phyloP scores from a whole-genome alignment of 1,140 invertebrate species.

The Asbolus verrucosus region DNA sequence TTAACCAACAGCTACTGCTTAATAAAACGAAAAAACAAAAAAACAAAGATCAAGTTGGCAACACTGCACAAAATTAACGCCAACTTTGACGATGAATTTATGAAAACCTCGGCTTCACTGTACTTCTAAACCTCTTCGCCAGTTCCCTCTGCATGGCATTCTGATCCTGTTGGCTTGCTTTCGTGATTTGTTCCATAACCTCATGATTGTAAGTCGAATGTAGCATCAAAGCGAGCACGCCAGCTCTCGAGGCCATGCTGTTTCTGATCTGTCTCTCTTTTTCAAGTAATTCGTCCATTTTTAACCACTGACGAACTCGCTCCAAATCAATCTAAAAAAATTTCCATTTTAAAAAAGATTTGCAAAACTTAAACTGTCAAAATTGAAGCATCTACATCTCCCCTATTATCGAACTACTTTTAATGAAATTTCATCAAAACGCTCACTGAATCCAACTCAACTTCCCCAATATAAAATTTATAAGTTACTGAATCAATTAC shows the following conservation, averaged over 20 bases:
- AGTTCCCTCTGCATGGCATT: constrained; percentile 57
- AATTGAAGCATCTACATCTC: too few species aligned
- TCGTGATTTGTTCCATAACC: constrained; percentile 79
- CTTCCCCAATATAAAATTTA: too few species aligned
- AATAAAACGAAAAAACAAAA: too few species aligned
- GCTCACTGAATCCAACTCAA: too few species aligned
- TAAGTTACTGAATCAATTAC: too few species aligned
- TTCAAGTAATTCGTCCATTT: constrained; percentile 95
- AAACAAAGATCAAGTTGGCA: too few species aligned
- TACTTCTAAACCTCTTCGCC: constrained; percentile 51
- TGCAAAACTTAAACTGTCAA: too few species aligned
- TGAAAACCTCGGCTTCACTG: neutral
- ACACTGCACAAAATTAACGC: too few species aligned
- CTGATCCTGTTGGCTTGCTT: constrained; percentile 64
- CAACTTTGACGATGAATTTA: too few species aligned
- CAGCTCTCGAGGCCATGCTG: constrained; percentile 89
- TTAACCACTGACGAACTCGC: constrained; percentile 87
- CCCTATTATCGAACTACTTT: too few species aligned
- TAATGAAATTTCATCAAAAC: too few species aligned
- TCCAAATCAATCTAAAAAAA: constrained; percentile 76
- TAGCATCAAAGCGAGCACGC: constrained; percentile 91
- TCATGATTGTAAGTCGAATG: constrained; percentile 97
- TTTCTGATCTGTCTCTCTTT: constrained; percentile 91
- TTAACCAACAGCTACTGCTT: too few species aligned
- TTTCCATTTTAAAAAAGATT: constrained; percentile 15